Evolutionary conservation across 2,888 invertebrate genomes (phyloP).

Genomic region (Cerceris ruficornis): DNA sequence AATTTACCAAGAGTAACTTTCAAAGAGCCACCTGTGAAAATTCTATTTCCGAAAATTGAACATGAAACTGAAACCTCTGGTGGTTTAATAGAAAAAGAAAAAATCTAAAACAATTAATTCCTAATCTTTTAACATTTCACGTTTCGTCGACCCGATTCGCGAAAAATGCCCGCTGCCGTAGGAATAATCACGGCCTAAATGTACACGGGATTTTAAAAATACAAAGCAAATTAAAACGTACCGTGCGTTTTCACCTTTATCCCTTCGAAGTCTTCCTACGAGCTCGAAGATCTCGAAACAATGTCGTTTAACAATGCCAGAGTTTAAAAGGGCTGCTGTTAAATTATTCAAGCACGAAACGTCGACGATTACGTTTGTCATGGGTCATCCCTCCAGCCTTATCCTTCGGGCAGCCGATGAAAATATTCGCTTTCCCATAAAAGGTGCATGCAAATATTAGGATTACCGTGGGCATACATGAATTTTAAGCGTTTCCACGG

Average conservation of each 20-base stretch:
- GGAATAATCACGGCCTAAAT: no score
- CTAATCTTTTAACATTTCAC: no score
- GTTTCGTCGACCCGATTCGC: no score
- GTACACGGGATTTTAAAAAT: no score
- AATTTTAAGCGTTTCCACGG: conserved; percentile 19
- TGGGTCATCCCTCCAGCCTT: neutral
- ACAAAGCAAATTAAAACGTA: no score
- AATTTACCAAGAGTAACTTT: neutral
- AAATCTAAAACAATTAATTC: no score
- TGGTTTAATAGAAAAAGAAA: no score
- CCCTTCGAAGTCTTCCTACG: no score
- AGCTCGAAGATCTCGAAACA: no score
- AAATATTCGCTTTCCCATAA: conserved; percentile 19
- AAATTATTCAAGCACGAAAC: conserved; percentile 22
- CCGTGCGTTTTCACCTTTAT: no score
- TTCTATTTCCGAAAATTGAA: conserved; percentile 7
- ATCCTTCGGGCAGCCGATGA: conserved; percentile 1
- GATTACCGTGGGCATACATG: conserved; percentile 24
- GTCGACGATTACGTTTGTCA: conserved; percentile 2
- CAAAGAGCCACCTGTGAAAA: neutral
- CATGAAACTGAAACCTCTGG: neutral
- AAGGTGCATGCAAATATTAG: conserved; percentile 38
- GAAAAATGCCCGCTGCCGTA: no score
- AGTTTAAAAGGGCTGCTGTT: neutral
- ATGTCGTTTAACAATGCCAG: no score